Conservation (phyloP, 2,888 invertebrate genomes). For the Dryocosmus kuriphilus region DNA sequence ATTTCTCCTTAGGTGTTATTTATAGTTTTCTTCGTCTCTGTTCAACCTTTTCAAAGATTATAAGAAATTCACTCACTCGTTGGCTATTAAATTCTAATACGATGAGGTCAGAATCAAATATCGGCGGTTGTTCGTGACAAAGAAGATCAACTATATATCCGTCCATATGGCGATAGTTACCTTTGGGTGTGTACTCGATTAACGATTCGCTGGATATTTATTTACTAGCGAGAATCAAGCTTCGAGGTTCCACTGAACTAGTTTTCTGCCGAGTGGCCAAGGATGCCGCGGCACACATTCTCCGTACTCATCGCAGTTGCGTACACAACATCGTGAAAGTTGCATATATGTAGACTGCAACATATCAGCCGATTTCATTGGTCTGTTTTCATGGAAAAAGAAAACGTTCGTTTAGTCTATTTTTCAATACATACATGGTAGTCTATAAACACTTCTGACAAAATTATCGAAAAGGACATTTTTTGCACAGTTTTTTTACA, state of each 20-base stretch:
- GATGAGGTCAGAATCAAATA: neutral
- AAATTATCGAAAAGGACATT: no score
- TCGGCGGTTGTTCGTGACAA: neutral
- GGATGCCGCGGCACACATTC: slow-evolving; percentile 56
- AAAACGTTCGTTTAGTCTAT: neutral
- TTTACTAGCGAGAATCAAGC: slow-evolving; percentile 29
- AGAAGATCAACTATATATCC: slow-evolving; percentile 1
- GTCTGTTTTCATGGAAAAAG: neutral
- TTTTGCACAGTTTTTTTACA: no score
- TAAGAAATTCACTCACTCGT: no score
- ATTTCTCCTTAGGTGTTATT: neutral
- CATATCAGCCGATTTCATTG: neutral
- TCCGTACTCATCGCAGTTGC: neutral
- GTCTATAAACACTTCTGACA: no score
- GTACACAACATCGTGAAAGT: slow-evolving; percentile 5
- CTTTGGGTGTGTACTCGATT: slow-evolving; percentile 10
- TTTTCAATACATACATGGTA: no score
- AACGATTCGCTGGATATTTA: slow-evolving; percentile 21
- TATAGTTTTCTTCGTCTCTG: neutral
- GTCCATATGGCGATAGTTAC: neutral
- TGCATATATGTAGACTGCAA: neutral
- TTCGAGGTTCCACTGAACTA: slow-evolving; percentile 65
- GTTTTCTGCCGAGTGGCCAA: slow-evolving; percentile 63
- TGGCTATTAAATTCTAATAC: neutral
- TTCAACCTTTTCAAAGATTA: neutral